phyloP scores from a whole-genome alignment of 2,797 vertebrate genomes.

The Ctenopoma multispine region DNA sequence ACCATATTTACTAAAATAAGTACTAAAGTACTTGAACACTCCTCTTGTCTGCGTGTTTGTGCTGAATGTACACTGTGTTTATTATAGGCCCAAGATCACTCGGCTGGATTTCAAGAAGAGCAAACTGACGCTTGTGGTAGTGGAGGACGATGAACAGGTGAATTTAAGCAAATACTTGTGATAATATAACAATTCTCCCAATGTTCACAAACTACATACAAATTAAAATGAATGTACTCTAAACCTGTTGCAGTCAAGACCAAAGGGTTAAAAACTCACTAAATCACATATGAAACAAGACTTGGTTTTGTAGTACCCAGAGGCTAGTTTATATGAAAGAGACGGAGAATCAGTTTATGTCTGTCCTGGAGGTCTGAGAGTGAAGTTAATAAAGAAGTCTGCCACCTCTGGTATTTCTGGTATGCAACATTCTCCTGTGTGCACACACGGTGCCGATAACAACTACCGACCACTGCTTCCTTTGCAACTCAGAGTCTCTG shows the following conservation, averaged over 20 bases:
- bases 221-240: neutral
- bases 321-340: constrained; percentile 48
- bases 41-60: neutral
- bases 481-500: neutral
- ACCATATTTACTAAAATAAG: neutral
- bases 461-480: neutral
- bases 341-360: constrained; percentile 54
- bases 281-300: constrained; percentile 36
- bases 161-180: neutral
- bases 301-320: constrained; percentile 27
- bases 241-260: neutral
- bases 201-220: neutral
- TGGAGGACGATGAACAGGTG: constrained; percentile 98
- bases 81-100: constrained; percentile 96
- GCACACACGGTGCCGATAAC: neutral
- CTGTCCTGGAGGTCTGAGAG: constrained; percentile 59
- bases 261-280: neutral
- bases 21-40: neutral
- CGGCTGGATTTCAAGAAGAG: constrained; percentile 97
- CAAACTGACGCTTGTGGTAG: constrained; percentile 96
- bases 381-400: constrained; percentile 75
- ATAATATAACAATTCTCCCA: constrained; percentile 9
- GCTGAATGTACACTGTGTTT: neutral
- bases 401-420: constrained; percentile 77
- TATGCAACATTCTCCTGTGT: constrained; percentile 60